Percentiles rank a stretch among this genome's conserved stretches.
Conservation (phyloP, 92 coral and sea anemone species). For the Porites lobata region DNA sequence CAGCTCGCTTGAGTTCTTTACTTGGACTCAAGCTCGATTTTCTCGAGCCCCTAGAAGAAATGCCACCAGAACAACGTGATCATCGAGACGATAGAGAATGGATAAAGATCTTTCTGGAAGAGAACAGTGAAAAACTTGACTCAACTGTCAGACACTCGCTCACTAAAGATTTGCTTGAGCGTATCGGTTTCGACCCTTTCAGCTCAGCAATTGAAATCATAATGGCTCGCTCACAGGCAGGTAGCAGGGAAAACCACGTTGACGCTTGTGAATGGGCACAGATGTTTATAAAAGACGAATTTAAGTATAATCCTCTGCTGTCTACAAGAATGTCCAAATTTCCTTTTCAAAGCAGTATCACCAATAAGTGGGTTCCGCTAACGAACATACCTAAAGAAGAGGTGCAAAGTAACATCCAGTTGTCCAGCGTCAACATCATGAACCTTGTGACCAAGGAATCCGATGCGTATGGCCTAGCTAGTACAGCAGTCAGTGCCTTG, state of each 20-base stretch:
- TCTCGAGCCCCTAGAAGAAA: no score
- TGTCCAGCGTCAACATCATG: not conserved
- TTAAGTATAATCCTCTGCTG: slow-evolving; percentile 62
- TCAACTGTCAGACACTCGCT: no score
- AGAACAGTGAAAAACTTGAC: no score
- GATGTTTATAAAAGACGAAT: slow-evolving; percentile 59
- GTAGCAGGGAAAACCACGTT: slow-evolving; percentile 26
- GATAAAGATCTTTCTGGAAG: no score
- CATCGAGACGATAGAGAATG: no score
- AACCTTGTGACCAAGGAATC: not conserved
- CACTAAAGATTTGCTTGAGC: no score
- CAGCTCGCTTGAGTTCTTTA: no score
- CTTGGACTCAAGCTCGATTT: no score
- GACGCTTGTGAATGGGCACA: slow-evolving; percentile 51
- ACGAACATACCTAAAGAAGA: not conserved
- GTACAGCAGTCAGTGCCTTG: not conserved
- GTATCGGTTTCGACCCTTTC: slow-evolving; percentile 13
- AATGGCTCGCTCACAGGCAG: slow-evolving; percentile 1
- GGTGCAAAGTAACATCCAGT: not conserved
- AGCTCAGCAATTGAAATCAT: slow-evolving; percentile 36
- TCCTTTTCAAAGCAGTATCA: not conserved
- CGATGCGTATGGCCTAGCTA: not conserved
- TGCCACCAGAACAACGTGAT: no score
- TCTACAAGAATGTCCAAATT: slow-evolving; percentile 17
- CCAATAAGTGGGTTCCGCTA: slow-evolving; percentile 28